Evolutionary conservation across 1,140 invertebrate species (phyloP).

Genomic region (Phenacoccus solenopsis): DNA sequence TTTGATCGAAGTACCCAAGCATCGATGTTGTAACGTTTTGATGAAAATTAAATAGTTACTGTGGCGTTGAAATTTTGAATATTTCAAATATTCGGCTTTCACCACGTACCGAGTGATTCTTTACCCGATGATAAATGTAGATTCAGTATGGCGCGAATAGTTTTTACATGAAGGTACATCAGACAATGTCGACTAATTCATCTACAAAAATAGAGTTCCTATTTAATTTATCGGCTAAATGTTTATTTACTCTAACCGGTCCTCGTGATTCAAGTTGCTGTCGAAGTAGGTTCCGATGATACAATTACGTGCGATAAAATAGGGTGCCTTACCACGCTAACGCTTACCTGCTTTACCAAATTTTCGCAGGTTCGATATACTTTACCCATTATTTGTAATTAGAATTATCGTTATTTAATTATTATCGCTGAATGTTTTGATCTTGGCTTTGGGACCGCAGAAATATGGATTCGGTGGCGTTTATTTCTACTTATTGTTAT

Average conservation of each 20-base stretch:
- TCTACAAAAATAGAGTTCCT: background rate
- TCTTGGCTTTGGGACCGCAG: background rate
- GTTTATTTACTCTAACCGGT: background rate
- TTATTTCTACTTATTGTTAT: conserved; percentile 3
- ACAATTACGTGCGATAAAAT: background rate
- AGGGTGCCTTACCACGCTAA: background rate
- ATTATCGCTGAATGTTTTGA: background rate
- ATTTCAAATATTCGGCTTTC: no score
- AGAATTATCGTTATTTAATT: background rate
- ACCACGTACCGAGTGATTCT: no score
- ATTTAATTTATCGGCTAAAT: background rate
- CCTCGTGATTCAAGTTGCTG: background rate
- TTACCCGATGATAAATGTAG: no score
- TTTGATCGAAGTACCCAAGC: no score
- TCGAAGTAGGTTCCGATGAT: no score
- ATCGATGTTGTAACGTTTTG: no score
- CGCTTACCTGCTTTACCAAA: background rate
- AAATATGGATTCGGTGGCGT: background rate
- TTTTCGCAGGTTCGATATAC: background rate
- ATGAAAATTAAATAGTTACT: no score
- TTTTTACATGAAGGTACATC: no score
- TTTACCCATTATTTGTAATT: background rate
- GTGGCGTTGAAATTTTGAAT: no score
- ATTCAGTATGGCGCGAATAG: no score
- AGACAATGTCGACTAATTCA: no score